These are phyloP conservation scores for Rhodinocichla rosea DNA, from an alignment of 2,113 vertebrate species.

Conservation along the genomic window DNA sequence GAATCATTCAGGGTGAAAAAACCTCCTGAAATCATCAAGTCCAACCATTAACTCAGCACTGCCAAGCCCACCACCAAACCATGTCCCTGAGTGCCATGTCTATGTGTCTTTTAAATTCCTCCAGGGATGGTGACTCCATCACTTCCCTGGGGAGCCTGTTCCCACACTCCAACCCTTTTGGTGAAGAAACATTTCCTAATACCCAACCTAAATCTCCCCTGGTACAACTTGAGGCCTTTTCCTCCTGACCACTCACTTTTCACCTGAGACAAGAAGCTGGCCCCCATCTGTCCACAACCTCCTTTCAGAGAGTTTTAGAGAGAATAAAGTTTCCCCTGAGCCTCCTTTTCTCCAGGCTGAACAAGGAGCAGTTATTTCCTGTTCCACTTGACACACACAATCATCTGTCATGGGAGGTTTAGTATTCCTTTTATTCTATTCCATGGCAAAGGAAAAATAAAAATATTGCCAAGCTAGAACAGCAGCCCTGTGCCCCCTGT, in stretches of 20 bases:
- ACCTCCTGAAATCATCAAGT: background rate
- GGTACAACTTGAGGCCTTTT: background rate
- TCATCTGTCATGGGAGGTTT: background rate
- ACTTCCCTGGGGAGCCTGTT: background rate
- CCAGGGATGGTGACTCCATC: background rate
- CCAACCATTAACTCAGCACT: accelerated
- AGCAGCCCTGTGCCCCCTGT: background rate
- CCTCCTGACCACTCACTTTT: background rate
- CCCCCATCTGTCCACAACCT: background rate
- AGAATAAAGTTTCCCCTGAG: background rate
- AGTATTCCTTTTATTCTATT: background rate
- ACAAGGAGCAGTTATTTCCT: background rate
- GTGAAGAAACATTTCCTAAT: background rate
- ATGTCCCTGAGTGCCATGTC: background rate
- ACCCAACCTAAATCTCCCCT: background rate
- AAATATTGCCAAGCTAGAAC: background rate
- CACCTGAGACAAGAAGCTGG: background rate
- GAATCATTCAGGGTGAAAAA: background rate
- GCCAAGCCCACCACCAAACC: background rate
- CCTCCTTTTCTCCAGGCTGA: background rate
- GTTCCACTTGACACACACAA: background rate
- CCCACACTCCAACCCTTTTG: background rate
- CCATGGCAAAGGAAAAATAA: background rate
- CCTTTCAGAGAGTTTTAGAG: background rate
- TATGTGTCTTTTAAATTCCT: background rate